These are phyloP conservation scores for Drosophila tani DNA, from an alignment of 1,140 invertebrate genomes.

Conservation along the genomic window DNA sequence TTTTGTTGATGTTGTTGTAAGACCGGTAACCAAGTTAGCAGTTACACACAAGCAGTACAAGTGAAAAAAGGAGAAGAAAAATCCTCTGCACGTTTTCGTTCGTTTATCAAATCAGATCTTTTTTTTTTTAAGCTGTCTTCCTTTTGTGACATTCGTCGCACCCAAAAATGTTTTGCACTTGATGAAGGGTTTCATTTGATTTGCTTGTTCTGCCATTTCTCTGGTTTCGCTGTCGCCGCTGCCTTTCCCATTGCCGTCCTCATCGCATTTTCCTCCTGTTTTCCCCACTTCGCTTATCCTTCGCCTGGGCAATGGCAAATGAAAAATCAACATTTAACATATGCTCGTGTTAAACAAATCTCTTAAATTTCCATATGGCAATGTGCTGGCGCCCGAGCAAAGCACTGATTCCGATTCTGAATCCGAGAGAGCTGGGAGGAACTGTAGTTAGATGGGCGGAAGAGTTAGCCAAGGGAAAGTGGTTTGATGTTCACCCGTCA, in stretches of 20 bases:
- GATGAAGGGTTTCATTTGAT: conserved; percentile 81
- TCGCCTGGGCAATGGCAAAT: conserved; percentile 45
- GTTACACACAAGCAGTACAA: conserved; percentile 17
- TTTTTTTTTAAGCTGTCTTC: conserved; percentile 25
- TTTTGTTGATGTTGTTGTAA: conserved; percentile 5
- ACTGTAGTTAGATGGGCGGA: not conserved
- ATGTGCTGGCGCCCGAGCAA: conserved; percentile 9
- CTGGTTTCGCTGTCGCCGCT: conserved; percentile 69
- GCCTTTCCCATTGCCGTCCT: conserved; percentile 29
- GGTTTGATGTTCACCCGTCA: not conserved
- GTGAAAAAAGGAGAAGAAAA: conserved; percentile 20
- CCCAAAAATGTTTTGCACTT: conserved; percentile 72
- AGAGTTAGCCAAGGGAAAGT: conserved; percentile 7
- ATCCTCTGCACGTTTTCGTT: conserved; percentile 48
- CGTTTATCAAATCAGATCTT: conserved; percentile 58
- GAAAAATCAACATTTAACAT: conserved; percentile 79
- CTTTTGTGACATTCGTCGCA: conserved; percentile 63
- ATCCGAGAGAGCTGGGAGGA: not conserved
- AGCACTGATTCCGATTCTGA: not conserved
- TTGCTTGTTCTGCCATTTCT: conserved; percentile 77
- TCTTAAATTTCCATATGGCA: conserved; percentile 73
- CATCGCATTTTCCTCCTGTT: conserved; percentile 7
- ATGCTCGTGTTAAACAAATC: conserved; percentile 71
- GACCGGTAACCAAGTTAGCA: conserved; percentile 26
- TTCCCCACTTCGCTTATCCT: conserved; percentile 2